These are phyloP conservation scores for Heptranchias perlo DNA, from an alignment of 2,113 vertebrate genomes.

Conservation along the genomic window DNA sequence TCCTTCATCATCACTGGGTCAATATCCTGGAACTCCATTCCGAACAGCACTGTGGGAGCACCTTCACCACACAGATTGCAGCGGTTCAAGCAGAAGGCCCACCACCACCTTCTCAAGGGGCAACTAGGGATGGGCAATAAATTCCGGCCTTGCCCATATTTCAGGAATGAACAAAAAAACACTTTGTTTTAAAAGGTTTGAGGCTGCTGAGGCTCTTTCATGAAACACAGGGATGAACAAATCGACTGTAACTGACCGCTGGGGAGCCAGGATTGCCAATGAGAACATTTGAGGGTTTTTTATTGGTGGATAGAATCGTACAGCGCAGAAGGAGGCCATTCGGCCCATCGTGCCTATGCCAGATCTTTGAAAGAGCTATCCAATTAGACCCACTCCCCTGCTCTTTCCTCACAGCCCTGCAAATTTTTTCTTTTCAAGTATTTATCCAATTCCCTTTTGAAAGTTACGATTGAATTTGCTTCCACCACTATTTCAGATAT, in stretches of 20 bases:
- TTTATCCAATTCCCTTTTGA: background rate
- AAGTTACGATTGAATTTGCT: background rate
- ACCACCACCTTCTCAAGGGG: background rate
- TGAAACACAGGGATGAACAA: background rate
- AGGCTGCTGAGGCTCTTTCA: background rate
- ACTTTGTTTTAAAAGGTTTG: background rate
- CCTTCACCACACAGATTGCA: background rate
- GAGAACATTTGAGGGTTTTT: background rate
- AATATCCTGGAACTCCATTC: background rate
- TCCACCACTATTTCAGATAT: background rate
- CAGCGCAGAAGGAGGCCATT: background rate
- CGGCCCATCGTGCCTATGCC: background rate
- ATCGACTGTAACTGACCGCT: background rate
- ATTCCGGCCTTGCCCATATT: background rate
- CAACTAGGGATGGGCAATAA: background rate
- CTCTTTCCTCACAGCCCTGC: background rate
- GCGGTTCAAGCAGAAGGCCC: background rate
- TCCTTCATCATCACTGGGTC: background rate
- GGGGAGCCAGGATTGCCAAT: background rate
- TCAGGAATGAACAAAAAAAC: background rate
- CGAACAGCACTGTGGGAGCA: background rate
- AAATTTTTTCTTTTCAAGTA: background rate
- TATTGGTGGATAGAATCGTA: background rate
- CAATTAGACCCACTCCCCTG: no score
- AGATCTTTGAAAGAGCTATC: background rate